Evolutionary conservation across 2,113 vertebrate genomes (phyloP), one percentile per base, ranked within the genome.

Genomic region (Melanerpes aurifrons): DNA sequence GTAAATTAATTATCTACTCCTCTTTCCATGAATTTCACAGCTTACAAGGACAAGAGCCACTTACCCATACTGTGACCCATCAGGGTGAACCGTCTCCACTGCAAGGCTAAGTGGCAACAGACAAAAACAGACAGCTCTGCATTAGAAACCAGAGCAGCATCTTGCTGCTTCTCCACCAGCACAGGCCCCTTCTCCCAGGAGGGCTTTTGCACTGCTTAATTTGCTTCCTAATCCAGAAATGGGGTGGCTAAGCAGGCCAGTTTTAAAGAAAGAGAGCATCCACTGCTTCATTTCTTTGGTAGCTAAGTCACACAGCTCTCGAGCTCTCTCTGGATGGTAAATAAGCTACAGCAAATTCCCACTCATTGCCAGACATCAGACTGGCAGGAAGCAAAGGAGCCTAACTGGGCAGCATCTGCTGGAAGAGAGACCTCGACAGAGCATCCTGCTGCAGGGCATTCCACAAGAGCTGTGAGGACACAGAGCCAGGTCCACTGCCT

Each of bases 31-130:
- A 67, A 77, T 67, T 69, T 92, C 73, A 67, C 37, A 29, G 3
- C 13, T 81, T 86, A 92, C 28, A 70, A 82, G 71, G 37, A 84
- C 63, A 75, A 48, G 66, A 92, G 45, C 75, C 74, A 96, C 98
- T 99, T 97, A 99, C 99, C 99, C 97, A 99, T 99, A 93, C 99
- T 99, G 97, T 99, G 99, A 90, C 98, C 98, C 77, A 99, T 92
- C 88, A 99, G 96, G 64, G 98, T 98, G 94, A 99, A 99, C 25
- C 58, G 98, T 72, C 93, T 98, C 99, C 98, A 99, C 73, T 98
- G 97, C 93, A 99, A 97, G 91, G 98, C 99, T 99, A 98, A 82
- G 97, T 97, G 77, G 75, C 63, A 93, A 96, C 81, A 98, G 50
- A 96, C 69, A 97, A 93, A 48, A 69, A 66, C 67, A 89, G 50